These are phyloP conservation scores for Melanostoma mellinum DNA, from an alignment of 2,888 invertebrate species.

Conservation along the genomic window DNA sequence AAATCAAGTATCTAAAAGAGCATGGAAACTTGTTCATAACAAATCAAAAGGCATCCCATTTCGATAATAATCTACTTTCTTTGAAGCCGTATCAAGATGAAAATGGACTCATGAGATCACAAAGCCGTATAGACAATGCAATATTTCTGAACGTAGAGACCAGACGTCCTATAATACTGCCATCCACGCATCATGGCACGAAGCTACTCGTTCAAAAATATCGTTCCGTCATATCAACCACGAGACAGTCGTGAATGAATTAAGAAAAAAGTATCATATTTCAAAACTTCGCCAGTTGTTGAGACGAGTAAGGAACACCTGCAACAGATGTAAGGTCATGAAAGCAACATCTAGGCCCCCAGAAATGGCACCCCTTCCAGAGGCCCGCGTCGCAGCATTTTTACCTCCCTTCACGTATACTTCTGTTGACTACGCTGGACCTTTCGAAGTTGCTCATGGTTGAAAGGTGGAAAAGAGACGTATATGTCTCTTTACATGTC, in stretches of 20 bases:
- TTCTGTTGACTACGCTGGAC: slow-evolving; percentile 52
- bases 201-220: neutral
- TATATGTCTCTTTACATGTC: slow-evolving; percentile 44
- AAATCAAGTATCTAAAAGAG: neutral
- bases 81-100: slow-evolving; percentile 22
- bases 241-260: neutral
- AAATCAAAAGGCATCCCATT: neutral
- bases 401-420: slow-evolving; percentile 34
- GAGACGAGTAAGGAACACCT: neutral
- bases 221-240: slow-evolving; percentile 4
- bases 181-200: neutral
- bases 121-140: slow-evolving; percentile 10
- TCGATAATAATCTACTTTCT: neutral
- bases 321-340: slow-evolving; percentile 24
- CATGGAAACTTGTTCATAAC: neutral
- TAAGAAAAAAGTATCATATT: neutral
- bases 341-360: slow-evolving; percentile 5
- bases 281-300: neutral
- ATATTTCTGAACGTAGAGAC: neutral
- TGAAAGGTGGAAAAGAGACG: slow-evolving; percentile 43
- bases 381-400: slow-evolving; percentile 8
- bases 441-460: slow-evolving; percentile 32
- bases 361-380: slow-evolving; percentile 41
- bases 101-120: neutral
- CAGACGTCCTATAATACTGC: slow-evolving; percentile 10